phyloP scores from a whole-genome alignment of 2,888 invertebrate genomes.

The Metacarcinus magister region DNA sequence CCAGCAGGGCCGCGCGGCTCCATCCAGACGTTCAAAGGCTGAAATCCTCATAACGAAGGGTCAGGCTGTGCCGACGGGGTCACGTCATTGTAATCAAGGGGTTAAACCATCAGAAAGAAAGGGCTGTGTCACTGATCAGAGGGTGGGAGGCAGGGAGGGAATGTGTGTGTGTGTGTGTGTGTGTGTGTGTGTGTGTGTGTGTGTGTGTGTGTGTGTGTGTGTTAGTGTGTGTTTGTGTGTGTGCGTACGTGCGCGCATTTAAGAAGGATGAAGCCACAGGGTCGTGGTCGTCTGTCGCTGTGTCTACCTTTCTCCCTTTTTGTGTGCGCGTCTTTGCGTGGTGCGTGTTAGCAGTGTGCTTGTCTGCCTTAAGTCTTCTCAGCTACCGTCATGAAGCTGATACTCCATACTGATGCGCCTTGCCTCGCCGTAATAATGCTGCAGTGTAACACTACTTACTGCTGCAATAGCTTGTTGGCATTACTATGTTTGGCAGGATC shows the following conservation, averaged over 20 bases:
- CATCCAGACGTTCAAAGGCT: not conserved
- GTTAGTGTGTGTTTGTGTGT: not conserved
- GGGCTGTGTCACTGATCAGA: constrained; percentile 46
- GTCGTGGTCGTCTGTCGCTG: not conserved
- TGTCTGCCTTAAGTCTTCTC: not conserved
- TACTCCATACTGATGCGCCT: not conserved
- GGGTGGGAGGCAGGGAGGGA: not conserved
- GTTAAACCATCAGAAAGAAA: constrained; percentile 50
- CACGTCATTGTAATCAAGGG: constrained; percentile 67
- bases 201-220: not conserved
- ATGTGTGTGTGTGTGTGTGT: constrained; percentile 43
- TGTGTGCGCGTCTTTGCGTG: not conserved
- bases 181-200: constrained; percentile 59
- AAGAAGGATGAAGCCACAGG: not conserved
- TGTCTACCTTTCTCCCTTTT: not conserved
- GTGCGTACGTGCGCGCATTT: not conserved
- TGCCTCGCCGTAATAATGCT: not conserved
- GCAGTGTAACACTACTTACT: not conserved
- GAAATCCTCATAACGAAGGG: constrained; percentile 62
- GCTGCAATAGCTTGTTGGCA: constrained; percentile 22
- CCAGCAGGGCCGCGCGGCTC: not conserved
- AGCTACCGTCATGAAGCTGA: not conserved
- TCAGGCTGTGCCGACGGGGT: constrained; percentile 52
- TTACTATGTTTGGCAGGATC: constrained; percentile 4
- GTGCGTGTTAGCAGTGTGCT: not conserved